These are phyloP conservation scores for Pantherophis vulpinus DNA, from an alignment of 2,797 vertebrate species.

Conservation along the genomic window DNA sequence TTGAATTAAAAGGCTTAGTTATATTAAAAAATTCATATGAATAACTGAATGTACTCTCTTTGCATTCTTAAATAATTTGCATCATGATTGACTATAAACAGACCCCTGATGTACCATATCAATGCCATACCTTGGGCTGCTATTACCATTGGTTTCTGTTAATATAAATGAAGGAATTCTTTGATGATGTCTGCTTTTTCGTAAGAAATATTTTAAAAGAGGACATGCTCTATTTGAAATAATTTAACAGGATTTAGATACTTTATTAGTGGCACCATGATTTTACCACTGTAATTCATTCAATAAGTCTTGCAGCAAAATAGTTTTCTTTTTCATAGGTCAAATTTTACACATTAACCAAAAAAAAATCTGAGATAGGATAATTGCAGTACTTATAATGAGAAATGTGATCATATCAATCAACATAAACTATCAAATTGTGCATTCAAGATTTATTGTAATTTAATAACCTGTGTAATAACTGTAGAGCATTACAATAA, in stretches of 20 bases:
- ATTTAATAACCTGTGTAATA: neutral
- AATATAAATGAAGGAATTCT: neutral
- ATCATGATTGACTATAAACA: neutral
- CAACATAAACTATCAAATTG: neutral
- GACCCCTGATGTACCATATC: neutral
- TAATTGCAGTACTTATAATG: neutral
- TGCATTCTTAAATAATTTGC: neutral
- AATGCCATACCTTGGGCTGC: neutral
- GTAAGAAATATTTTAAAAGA: neutral
- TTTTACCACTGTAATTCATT: neutral
- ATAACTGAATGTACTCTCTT: neutral
- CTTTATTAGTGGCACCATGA: neutral
- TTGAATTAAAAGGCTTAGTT: neutral
- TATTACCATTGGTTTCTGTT: neutral
- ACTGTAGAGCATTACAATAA: neutral
- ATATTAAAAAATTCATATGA: neutral
- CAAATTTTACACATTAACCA: neutral
- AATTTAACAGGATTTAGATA: neutral
- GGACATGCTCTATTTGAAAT: neutral
- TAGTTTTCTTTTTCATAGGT: neutral
- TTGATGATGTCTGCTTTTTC: neutral
- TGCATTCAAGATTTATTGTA: neutral
- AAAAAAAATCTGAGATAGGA: neutral
- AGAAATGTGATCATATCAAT: neutral
- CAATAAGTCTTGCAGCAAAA: neutral